phyloP scores from a whole-genome alignment of 2,888 invertebrate genomes.

The Oasisia sp. region DNA sequence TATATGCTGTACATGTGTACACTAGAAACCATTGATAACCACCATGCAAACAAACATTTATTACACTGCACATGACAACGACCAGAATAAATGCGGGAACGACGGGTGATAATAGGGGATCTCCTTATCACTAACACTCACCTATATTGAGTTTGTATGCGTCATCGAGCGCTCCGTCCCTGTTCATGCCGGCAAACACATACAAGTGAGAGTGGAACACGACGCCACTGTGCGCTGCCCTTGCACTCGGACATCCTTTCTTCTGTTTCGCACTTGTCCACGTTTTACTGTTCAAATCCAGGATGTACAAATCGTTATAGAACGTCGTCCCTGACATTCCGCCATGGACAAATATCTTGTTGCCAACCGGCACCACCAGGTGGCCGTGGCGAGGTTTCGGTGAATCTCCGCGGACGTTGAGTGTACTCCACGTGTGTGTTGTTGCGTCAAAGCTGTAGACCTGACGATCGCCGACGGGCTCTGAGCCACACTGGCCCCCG shows the following conservation, averaged over 20 bases:
- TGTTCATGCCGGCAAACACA: conserved; percentile 64
- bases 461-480: conserved; percentile 56
- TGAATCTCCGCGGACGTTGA: conserved; percentile 54
- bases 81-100: too few species aligned
- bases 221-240: conserved; percentile 62
- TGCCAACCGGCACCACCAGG: conserved; percentile 55
- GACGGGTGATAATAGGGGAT: neutral
- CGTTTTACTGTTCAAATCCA: conserved; percentile 55
- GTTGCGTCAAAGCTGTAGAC: conserved; percentile 57
- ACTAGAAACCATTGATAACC: too few species aligned
- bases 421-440: conserved; percentile 54
- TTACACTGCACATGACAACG: too few species aligned
- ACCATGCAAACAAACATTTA: too few species aligned
- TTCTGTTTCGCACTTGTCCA: conserved; percentile 58
- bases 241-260: conserved; percentile 53
- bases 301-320: conserved; percentile 62
- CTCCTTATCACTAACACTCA: conserved; percentile 40
- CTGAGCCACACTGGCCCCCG: conserved; percentile 60
- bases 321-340: conserved; percentile 61
- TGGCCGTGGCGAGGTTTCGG: conserved; percentile 65
- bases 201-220: conserved; percentile 51
- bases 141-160: conserved; percentile 58
- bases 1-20: too few species aligned
- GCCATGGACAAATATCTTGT: conserved; percentile 61
- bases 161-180: conserved; percentile 63